Base-by-base conservation (phyloP, 2,888 invertebrate species). In the Tuta absoluta region DNA sequence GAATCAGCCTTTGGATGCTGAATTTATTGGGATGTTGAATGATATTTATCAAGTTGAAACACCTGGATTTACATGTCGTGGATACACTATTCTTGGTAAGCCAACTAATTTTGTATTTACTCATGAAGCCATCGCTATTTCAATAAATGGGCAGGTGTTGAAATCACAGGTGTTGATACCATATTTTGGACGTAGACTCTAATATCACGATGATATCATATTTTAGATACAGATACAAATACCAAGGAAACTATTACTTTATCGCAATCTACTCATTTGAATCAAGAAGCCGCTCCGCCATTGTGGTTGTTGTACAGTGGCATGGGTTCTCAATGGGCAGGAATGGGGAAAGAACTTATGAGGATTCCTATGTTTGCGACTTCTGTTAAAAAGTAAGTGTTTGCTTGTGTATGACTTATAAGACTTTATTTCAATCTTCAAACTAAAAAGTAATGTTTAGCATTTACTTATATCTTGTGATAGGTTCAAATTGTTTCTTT, bases 241-340 rank as follows among this genome's bases (percentile, higher is more conserved):
- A 69, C 76, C 37, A 67, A 76, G 0, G 75, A 76, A 0, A 82
- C 85, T 0, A 65, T 78, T 1, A 70, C 71, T 23, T 7, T 82
- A 19, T 63, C 73, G 0, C 74, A 81, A 63, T 77, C 74, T 62
- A 66, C 73, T 2, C 75, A 77, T 7, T 77, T 83, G 58, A 83
- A 75, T 45, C 72, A 78, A 0, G 84, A 81, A 2, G 78, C 69
- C 0, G 75, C 71, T 14, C 75, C 91, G 0, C 93, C 94, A 0
- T 75, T 95, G 0, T 95, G 94, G 93, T 94, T 93, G 73, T 89
- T 95, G 57, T 95, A 93, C 84, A 93, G 94, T 63, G 94, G 95
- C n/a, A 94, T 95, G 94, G 95, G 95, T 0, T 93, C 93, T 0
- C 94, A 95, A 76, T 95, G 94, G 94, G 80, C 90, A 24, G 93